These are phyloP conservation scores for Crax fasciolata DNA, from an alignment of 2,797 vertebrate genomes.

Conservation along the genomic window DNA sequence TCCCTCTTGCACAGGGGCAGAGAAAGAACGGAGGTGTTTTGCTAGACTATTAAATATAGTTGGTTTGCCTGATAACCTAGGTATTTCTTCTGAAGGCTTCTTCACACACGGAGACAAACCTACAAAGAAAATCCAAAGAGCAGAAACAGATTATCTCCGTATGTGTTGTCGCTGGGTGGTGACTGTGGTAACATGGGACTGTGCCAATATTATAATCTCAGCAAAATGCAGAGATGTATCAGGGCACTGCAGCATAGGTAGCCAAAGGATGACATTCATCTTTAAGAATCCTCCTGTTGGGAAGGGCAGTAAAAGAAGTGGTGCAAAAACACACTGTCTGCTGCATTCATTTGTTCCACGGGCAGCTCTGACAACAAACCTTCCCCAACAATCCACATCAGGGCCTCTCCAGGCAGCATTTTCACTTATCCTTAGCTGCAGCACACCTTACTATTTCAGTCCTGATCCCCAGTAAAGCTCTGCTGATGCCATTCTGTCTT, in stretches of 20 bases:
- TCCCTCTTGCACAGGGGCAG: neutral
- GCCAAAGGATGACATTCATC: neutral
- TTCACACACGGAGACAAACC: neutral
- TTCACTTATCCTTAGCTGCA: neutral
- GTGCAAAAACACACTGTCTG: neutral
- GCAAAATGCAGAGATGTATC: neutral
- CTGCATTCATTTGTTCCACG: neutral
- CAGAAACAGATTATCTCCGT: neutral
- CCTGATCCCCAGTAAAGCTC: neutral
- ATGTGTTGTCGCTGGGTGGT: neutral
- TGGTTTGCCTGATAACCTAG: neutral
- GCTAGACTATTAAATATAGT: neutral
- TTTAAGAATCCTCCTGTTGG: slow-evolving; percentile 6
- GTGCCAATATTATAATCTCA: neutral
- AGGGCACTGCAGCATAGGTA: slow-evolving; percentile 12
- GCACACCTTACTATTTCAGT: neutral
- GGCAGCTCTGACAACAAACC: neutral
- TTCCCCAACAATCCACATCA: neutral
- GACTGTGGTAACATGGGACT: neutral
- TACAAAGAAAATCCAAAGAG: neutral
- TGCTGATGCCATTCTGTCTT: neutral
- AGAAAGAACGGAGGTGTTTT: neutral
- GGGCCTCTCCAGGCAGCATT: rapidly evolving
- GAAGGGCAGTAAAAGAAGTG: neutral
- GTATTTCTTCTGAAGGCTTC: neutral